Base-by-base conservation (phyloP, 1,140 invertebrate genomes). In the Ips nitidus region DNA sequence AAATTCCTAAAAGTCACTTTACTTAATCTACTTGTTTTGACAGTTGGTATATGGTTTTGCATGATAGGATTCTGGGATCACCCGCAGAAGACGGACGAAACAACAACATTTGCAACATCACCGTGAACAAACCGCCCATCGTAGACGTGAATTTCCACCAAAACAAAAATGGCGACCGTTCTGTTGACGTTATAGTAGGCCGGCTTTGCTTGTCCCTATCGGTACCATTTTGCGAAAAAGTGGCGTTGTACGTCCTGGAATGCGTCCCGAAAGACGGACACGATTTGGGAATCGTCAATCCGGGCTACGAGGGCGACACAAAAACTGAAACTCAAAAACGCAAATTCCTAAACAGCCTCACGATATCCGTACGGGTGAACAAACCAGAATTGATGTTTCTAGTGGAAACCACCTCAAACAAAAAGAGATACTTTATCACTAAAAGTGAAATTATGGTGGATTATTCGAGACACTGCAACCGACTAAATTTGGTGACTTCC, bases 301-400 rank as follows among this genome's bases (percentile, higher is more conserved):
- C 87, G 70, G 89, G 87, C 0, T 90, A 90, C 68, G 75, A 77
- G 76, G 58, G 69, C 71, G 45, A 77, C 72, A n/a, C 78, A 77
- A 71, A 81, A 68, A 80, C 80, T 70, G 67, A 73, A n/a, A 75
- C 78, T 2, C 73, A 76, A 68, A 74, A 76, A 41, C 71, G 71
- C 74, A 63, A 50, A 41, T 80, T 77, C 66, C 82, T 75, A 3
- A 69, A 71, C 76, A 88, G 88, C 52, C 77, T 90, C 53, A 87
- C 89, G 1, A 79, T 92, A 71, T 90, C 90, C 1, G 79, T 91
- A 7, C 85, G 89, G 75, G 84, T 91, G 69, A 86, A 91, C 52
- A 88, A 91, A 73, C 91, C 91, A 7, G 91, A 94, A 79, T 83
- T 95, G 40, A 88, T 94, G 77, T 82, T 94, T 57, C 89, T 91